A percentile compares a stretch with the other conserved stretches of the same genome.
Conservation (phyloP, 2,888 invertebrate genomes). For the Campoletis raptor region DNA sequence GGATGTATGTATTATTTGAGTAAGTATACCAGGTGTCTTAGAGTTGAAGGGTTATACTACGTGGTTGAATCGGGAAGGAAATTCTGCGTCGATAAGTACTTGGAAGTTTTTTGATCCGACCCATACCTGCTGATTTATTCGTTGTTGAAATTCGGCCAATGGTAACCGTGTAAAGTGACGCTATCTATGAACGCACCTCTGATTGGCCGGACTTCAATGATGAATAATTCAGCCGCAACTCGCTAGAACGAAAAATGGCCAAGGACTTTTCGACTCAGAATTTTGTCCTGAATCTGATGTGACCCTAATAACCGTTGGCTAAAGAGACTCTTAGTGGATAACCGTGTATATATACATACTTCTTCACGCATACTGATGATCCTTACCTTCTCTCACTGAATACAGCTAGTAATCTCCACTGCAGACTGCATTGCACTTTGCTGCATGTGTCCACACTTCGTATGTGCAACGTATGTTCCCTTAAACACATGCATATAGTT, state of each 20-base stretch:
- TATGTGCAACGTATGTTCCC: conserved; percentile 9
- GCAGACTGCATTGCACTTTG: conserved; percentile 51
- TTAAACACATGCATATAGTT: conserved; percentile 7
- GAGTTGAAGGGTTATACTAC: not conserved
- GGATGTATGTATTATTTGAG: conserved; percentile 1
- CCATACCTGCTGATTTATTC: not conserved
- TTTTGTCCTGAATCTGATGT: not conserved
- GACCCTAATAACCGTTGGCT: not conserved
- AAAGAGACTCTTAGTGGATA: not conserved
- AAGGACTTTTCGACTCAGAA: not conserved
- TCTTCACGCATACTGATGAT: conserved; percentile 50
- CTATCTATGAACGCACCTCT: not conserved
- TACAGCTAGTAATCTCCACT: conserved; percentile 55
- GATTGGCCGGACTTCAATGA: not conserved
- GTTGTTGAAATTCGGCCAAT: not conserved
- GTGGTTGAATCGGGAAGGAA: not conserved
- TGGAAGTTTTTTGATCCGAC: not conserved
- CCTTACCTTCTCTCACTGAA: conserved; percentile 50
- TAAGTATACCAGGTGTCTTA: not conserved
- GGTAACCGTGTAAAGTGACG: not conserved
- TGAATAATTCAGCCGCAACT: not conserved
- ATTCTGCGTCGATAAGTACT: not conserved
- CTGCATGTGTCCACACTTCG: conserved; percentile 11
- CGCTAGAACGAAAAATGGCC: not conserved
- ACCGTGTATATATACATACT: conserved; percentile 7